Percentiles rank a stretch among this genome's conserved stretches.
Conservation (phyloP, 1,140 invertebrate species). For the Drosophila yakuba region DNA sequence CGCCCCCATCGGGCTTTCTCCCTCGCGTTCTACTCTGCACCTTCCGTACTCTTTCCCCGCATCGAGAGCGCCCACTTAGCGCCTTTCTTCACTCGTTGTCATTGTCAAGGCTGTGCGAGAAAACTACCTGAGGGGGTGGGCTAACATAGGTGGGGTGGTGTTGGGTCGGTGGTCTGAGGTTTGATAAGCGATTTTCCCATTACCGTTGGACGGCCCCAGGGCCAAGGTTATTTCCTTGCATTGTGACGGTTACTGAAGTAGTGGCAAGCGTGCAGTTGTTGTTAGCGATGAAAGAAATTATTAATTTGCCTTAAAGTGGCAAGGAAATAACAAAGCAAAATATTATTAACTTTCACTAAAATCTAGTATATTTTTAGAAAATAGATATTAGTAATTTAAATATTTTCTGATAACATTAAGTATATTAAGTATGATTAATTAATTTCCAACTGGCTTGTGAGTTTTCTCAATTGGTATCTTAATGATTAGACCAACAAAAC, state of each 20-base stretch:
- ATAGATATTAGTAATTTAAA: too few species aligned
- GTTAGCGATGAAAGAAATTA: background rate
- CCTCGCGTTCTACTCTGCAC: slow-evolving; percentile 36
- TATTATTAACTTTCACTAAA: too few species aligned
- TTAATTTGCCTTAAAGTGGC: background rate
- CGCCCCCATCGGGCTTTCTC: slow-evolving; percentile 8
- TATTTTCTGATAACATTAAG: too few species aligned
- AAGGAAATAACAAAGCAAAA: too few species aligned
- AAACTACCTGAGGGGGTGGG: slow-evolving; percentile 65
- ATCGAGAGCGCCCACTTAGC: slow-evolving; percentile 46
- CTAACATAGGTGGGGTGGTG: background rate
- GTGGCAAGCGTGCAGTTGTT: slow-evolving; percentile 3
- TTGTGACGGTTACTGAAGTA: slow-evolving; percentile 8
- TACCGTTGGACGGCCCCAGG: slow-evolving; percentile 29
- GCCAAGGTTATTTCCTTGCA: slow-evolving; percentile 40
- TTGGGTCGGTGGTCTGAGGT: slow-evolving; percentile 1
- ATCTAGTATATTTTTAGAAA: too few species aligned
- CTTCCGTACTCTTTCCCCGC: slow-evolving; percentile 53
- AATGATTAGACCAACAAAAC: too few species aligned
- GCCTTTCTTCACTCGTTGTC: slow-evolving; percentile 67
- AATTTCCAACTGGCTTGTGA: too few species aligned
- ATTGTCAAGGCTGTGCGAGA: slow-evolving; percentile 76
- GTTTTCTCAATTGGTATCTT: too few species aligned
- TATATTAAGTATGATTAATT: too few species aligned
- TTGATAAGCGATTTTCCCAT: slow-evolving; percentile 50